These are phyloP conservation scores for Miniopterus natalensis DNA, from an alignment of 2,113 vertebrate species.

Conservation along the genomic window DNA sequence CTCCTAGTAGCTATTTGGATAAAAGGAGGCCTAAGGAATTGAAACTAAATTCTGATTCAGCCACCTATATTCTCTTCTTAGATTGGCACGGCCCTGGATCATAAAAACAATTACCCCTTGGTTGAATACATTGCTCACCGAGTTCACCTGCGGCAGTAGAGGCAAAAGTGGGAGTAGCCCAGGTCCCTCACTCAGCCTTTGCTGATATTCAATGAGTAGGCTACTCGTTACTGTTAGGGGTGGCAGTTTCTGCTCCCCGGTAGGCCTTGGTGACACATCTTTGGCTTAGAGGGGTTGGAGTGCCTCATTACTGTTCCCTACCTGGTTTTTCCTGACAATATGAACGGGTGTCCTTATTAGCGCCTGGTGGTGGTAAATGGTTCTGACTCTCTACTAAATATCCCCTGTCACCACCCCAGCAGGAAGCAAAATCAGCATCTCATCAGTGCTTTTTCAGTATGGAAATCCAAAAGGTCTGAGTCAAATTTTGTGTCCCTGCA, in stretches of 20 bases:
- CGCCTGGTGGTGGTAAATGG: not conserved
- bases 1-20: not conserved
- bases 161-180: not conserved
- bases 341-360: not conserved
- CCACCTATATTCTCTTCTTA: not conserved
- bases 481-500: not conserved
- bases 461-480: not conserved
- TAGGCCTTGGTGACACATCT: not conserved
- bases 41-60: not conserved
- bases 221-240: not conserved
- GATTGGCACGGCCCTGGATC: not conserved
- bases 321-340: not conserved
- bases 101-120: not conserved
- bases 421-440: not conserved
- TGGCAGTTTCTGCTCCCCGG: not conserved
- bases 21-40: not conserved
- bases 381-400: not conserved
- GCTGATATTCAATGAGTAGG: not conserved
- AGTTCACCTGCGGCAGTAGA: not conserved
- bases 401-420: not conserved
- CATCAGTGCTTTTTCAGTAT: not conserved
- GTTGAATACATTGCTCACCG: not conserved
- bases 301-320: not conserved
- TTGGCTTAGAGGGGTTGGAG: not conserved
- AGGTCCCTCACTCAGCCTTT: not conserved